A percentile compares a stretch with the other conserved stretches of the same genome.
Conservation (phyloP, 2,113 vertebrate genomes). For the Nerophis lumbriciformis region DNA sequence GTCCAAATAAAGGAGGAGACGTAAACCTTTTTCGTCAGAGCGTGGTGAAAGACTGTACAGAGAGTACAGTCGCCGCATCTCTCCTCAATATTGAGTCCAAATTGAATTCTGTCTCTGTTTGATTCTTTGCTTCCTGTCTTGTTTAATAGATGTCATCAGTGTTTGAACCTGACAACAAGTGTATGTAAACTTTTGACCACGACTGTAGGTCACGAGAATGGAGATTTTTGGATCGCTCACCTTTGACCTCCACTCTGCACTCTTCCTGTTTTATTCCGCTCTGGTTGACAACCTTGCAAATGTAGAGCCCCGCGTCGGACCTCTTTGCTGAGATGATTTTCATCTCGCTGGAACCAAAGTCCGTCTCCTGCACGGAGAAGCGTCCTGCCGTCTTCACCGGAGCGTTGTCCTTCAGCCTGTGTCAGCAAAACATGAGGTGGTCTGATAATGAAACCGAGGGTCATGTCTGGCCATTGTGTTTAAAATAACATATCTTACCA, state of each 20-base stretch:
- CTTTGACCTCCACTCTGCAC: slow-evolving; percentile 83
- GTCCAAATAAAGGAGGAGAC: no score
- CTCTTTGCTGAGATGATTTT: slow-evolving; percentile 76
- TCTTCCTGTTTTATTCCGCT: slow-evolving; percentile 81
- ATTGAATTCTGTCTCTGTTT: no score
- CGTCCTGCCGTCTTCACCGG: slow-evolving; percentile 74
- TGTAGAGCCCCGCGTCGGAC: slow-evolving; percentile 79
- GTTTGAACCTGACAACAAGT: no score
- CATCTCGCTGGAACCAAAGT: slow-evolving; percentile 68
- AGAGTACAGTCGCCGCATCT: no score
- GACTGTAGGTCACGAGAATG: neutral
- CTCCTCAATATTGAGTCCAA: no score
- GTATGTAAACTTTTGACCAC: no score
- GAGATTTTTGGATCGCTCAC: slow-evolving; percentile 59
- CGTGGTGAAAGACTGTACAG: no score
- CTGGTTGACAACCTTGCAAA: slow-evolving; percentile 83
- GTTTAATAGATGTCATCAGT: no score
- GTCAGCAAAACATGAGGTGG: neutral
- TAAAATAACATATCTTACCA: slow-evolving; percentile 73
- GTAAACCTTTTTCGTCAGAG: no score
- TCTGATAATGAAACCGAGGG: neutral
- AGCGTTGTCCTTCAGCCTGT: slow-evolving; percentile 83
- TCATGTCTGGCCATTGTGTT: neutral
- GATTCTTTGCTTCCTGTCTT: no score
- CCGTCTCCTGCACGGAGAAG: slow-evolving; percentile 65